A percentile compares a stretch with the other conserved stretches of the same genome.
phyloP scores from a whole-genome alignment of 2,888 invertebrate genomes.

The Cerceris ruficornis region DNA sequence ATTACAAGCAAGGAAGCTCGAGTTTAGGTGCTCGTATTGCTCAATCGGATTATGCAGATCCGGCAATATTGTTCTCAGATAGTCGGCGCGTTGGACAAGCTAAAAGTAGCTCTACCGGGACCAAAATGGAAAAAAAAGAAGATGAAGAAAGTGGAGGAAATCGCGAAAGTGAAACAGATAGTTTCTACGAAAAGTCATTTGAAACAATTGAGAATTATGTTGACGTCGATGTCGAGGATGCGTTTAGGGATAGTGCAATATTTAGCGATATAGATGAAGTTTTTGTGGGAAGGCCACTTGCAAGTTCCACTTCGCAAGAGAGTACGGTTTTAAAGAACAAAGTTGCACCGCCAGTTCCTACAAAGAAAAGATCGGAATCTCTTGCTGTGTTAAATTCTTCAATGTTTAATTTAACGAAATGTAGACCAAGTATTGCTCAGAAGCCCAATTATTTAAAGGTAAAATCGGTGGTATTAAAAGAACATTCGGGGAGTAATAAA shows the following conservation, averaged over 20 bases:
- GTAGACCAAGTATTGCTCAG: constrained; percentile 70
- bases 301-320: constrained; percentile 19
- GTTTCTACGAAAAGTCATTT: constrained; percentile 90
- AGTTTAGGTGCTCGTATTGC: constrained; percentile 94
- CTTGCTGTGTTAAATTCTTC: neutral
- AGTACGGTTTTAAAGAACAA: constrained; percentile 48
- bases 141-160: constrained; percentile 38
- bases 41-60: constrained; percentile 93
- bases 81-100: constrained; percentile 53
- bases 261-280: constrained; percentile 89
- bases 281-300: constrained; percentile 45
- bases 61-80: constrained; percentile 86
- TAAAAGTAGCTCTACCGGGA: constrained; percentile 7
- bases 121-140: constrained; percentile 16
- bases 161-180: constrained; percentile 84
- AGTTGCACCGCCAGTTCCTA: constrained; percentile 74
- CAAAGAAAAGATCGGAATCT: constrained; percentile 62
- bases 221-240: constrained; percentile 85
- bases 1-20: constrained; percentile 90
- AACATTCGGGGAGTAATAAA: constrained; percentile 29
- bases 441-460: constrained; percentile 74
- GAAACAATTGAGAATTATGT: constrained; percentile 88
- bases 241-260: constrained; percentile 91
- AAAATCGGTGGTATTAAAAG: constrained; percentile 45
- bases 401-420: constrained; percentile 27